phyloP scores from a whole-genome alignment of 2,113 vertebrate genomes.

The Centrocercus urophasianus region DNA sequence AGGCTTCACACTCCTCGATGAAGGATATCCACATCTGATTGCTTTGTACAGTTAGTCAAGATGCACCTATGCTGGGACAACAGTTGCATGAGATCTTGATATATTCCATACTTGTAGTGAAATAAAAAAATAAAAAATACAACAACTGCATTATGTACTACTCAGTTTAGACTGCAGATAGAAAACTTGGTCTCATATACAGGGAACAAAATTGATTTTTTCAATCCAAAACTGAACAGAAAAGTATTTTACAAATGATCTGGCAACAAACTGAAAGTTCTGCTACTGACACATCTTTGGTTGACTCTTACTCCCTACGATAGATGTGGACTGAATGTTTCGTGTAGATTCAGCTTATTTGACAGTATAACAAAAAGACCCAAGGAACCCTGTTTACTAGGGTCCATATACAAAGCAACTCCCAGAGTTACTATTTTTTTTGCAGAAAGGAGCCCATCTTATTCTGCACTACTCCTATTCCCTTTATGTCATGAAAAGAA shows the following conservation, averaged over 20 bases:
- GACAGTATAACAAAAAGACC: background rate
- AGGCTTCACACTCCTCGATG: background rate
- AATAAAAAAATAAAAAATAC: background rate
- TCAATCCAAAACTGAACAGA: background rate
- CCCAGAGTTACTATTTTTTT: background rate
- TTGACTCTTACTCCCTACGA: background rate
- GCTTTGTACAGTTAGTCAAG: background rate
- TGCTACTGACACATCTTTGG: background rate
- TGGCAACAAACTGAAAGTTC: background rate
- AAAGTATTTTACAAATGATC: background rate
- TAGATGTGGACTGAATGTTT: background rate
- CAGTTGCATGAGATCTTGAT: background rate
- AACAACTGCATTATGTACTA: background rate
- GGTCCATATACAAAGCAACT: background rate
- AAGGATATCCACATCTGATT: accelerated
- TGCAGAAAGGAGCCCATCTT: background rate
- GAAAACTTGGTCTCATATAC: background rate
- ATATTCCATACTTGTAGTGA: background rate
- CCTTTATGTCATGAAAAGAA: background rate
- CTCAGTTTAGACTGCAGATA: background rate
- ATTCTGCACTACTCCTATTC: background rate
- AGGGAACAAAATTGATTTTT: background rate
- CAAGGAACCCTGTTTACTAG: background rate
- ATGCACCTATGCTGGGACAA: background rate
- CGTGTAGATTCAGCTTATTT: background rate